Conservation (phyloP, 2,797 vertebrate species). For the Dipus sagitta region DNA sequence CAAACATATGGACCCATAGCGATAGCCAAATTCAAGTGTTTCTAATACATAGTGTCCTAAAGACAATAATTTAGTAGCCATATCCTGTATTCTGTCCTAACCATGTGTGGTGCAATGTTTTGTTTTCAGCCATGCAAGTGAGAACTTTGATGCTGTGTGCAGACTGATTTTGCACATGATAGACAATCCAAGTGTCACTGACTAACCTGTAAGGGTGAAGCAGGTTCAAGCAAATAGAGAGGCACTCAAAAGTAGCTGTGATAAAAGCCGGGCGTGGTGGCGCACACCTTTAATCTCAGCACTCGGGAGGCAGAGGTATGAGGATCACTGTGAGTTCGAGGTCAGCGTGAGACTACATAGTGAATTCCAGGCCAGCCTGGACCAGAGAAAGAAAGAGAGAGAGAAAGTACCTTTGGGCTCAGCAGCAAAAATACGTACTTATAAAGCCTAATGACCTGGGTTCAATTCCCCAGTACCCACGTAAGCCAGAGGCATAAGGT, state of each 20-base stretch:
- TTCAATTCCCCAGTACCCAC: too few relatives aligned
- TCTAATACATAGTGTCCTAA: not conserved
- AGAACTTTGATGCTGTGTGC: not conserved
- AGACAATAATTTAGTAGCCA: slow-evolving; percentile 14
- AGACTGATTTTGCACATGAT: not conserved
- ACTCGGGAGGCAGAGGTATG: too few relatives aligned
- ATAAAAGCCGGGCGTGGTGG: too few relatives aligned
- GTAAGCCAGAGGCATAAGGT: too few relatives aligned
- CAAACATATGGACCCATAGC: not conserved
- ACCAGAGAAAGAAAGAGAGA: too few relatives aligned
- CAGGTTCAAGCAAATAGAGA: not conserved
- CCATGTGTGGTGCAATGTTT: not conserved
- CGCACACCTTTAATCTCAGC: too few relatives aligned
- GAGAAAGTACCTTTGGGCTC: too few relatives aligned
- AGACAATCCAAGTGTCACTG: not conserved
- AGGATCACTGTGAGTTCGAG: too few relatives aligned
- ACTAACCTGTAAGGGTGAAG: not conserved
- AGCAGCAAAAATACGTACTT: too few relatives aligned
- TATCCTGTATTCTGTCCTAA: not conserved
- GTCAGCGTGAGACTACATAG: too few relatives aligned
- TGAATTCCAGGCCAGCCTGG: too few relatives aligned
- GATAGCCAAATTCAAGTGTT: not conserved
- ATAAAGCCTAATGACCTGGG: too few relatives aligned
- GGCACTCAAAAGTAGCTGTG: not conserved
- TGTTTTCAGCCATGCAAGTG: not conserved